Percentiles rank a stretch among this genome's conserved stretches.
phyloP scores from a whole-genome alignment of 2,113 vertebrate species.

The Aegithalos caudatus region DNA sequence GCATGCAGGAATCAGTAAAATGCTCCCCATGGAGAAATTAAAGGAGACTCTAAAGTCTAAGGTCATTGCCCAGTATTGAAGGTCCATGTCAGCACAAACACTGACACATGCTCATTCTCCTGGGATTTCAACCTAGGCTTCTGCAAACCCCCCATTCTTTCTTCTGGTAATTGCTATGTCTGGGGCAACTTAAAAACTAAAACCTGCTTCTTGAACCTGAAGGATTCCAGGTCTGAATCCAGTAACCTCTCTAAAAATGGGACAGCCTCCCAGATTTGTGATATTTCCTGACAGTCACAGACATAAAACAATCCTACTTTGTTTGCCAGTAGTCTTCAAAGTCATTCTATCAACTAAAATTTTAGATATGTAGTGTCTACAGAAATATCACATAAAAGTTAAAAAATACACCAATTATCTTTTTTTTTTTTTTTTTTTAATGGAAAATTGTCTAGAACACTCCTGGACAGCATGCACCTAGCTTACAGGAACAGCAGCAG shows the following conservation, averaged over 20 bases:
- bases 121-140: not conserved
- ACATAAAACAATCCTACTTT: not conserved
- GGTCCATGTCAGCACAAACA: not conserved
- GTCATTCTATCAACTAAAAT: not conserved
- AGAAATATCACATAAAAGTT: not conserved
- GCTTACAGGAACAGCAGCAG: not conserved
- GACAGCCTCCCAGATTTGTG: not conserved
- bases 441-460: not conserved
- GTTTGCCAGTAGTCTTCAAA: not conserved
- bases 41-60: not conserved
- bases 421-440: not conserved
- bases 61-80: not conserved
- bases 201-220: not conserved
- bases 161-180: not conserved
- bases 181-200: not conserved
- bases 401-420: not conserved
- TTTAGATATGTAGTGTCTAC: rapidly evolving
- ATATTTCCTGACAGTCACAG: not conserved
- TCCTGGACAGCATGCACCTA: not conserved
- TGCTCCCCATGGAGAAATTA: not conserved
- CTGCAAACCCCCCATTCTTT: not conserved
- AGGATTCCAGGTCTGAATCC: not conserved
- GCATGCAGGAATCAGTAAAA: not conserved
- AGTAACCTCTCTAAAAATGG: not conserved
- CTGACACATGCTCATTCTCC: not conserved